A percentile compares a stretch with the other conserved stretches of the same genome.
Conservation (phyloP, 2,888 invertebrate species). For the Drosophila kuntzei region DNA sequence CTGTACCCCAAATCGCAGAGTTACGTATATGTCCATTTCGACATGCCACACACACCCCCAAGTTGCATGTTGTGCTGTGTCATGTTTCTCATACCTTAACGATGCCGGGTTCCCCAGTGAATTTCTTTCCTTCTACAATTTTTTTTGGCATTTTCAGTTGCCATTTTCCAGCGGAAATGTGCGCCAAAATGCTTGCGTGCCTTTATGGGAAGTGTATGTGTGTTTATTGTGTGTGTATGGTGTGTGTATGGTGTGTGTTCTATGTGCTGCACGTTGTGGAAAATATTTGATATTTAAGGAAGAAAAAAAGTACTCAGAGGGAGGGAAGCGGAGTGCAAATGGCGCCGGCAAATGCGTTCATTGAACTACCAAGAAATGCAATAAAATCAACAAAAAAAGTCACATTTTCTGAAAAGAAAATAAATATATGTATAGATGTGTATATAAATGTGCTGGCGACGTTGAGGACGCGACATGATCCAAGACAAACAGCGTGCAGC, state of each 20-base stretch:
- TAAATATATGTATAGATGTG: slow-evolving; percentile 44
- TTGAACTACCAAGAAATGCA: slow-evolving; percentile 72
- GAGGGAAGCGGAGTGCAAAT: slow-evolving; percentile 23
- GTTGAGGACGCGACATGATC: slow-evolving; percentile 47
- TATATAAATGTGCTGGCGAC: slow-evolving; percentile 54
- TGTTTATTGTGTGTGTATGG: slow-evolving; percentile 3
- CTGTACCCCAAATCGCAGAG: background rate
- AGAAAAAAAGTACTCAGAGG: slow-evolving; percentile 6
- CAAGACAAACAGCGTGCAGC: slow-evolving; percentile 64
- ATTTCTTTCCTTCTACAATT: background rate
- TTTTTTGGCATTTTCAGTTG: slow-evolving; percentile 65
- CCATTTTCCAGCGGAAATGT: slow-evolving; percentile 73
- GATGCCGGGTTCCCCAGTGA: slow-evolving; percentile 6
- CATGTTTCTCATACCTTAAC: slow-evolving; percentile 43
- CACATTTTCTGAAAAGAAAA: slow-evolving; percentile 54
- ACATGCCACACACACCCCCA: slow-evolving; percentile 5
- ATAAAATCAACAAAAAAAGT: slow-evolving; percentile 61
- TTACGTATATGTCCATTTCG: slow-evolving; percentile 22
- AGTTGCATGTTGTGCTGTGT: slow-evolving; percentile 54
- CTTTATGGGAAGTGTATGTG: slow-evolving; percentile 15
- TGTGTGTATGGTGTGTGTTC: slow-evolving; percentile 2
- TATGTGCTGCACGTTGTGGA: slow-evolving; percentile 37
- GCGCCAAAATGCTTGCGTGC: slow-evolving; percentile 76
- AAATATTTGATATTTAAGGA: slow-evolving; percentile 69
- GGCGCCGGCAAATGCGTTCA: slow-evolving; percentile 78